Conservation (phyloP, 2,888 invertebrate species). For the Branchinecta sandiegonensis region DNA sequence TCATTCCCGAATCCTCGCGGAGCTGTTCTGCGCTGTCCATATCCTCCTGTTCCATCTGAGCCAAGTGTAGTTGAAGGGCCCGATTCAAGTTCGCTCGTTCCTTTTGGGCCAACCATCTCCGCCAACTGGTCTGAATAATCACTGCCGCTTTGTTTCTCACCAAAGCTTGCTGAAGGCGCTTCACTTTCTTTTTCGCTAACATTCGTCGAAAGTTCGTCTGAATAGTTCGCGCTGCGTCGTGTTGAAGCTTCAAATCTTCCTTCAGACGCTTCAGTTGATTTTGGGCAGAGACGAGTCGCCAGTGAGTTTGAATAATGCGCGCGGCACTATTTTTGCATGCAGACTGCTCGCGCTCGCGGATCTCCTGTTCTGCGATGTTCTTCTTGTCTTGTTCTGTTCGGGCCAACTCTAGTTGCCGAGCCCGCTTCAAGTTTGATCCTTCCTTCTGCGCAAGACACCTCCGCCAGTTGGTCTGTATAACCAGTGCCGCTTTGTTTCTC, state of each 20-base stretch:
- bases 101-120: neutral
- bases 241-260: neutral
- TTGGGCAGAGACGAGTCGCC: neutral
- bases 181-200: neutral
- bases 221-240: constrained; percentile 3
- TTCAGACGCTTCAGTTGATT: neutral
- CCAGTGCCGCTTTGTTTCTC: neutral
- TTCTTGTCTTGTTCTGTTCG: too few relatives aligned
- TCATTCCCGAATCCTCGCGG: too few relatives aligned
- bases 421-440: neutral
- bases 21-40: too few relatives aligned
- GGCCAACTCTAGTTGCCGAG: neutral
- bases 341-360: too few relatives aligned
- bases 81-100: neutral
- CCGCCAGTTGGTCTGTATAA: neutral
- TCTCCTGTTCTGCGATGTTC: too few relatives aligned
- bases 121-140: neutral
- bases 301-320: neutral
- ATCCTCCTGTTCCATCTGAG: too few relatives aligned
- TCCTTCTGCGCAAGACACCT: neutral
- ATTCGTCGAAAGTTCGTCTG: neutral
- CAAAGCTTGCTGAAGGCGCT: neutral
- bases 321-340: neutral
- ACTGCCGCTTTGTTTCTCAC: neutral
- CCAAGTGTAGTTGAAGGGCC: too few relatives aligned